Evolutionary conservation across 2,113 vertebrate species (phyloP).

Genomic region (Chloroceryle aenea): DNA sequence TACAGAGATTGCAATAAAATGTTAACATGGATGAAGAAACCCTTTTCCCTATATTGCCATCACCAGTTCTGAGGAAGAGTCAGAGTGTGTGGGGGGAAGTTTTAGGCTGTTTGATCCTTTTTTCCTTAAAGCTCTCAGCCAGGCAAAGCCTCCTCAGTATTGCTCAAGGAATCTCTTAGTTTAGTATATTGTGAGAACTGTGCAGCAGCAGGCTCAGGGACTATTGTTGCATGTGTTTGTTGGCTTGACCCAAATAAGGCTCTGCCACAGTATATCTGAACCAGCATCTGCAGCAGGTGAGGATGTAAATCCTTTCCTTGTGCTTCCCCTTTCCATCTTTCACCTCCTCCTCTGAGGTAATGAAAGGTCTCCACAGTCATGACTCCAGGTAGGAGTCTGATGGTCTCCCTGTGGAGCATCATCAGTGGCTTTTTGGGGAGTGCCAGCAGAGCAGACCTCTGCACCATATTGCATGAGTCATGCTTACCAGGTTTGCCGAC

Average conservation of each 20-base stretch:
- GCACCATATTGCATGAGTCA: not conserved
- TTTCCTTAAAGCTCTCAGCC: not conserved
- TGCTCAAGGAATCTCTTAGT: not conserved
- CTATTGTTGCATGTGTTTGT: not conserved
- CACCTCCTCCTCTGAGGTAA: not conserved
- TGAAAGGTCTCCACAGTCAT: not conserved
- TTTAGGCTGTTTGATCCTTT: not conserved
- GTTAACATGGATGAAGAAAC: not conserved
- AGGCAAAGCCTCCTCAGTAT: not conserved
- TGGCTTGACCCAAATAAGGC: not conserved
- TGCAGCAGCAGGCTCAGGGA: not conserved
- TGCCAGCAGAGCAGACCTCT: not conserved
- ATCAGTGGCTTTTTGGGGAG: not conserved
- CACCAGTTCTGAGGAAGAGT: not conserved
- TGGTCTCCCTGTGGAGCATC: not conserved
- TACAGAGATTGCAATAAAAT: not conserved
- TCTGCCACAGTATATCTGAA: not conserved
- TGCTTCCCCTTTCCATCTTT: not conserved
- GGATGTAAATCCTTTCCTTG: not conserved
- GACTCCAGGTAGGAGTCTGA: not conserved
- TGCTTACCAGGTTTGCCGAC: not conserved
- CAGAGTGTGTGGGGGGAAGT: too few relatives aligned
- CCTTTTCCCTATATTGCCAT: not conserved
- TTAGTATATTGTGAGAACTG: not conserved
- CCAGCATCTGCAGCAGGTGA: not conserved